Base-by-base conservation (phyloP, 2,113 vertebrate genomes). In the Oreotragus oreotragus region DNA sequence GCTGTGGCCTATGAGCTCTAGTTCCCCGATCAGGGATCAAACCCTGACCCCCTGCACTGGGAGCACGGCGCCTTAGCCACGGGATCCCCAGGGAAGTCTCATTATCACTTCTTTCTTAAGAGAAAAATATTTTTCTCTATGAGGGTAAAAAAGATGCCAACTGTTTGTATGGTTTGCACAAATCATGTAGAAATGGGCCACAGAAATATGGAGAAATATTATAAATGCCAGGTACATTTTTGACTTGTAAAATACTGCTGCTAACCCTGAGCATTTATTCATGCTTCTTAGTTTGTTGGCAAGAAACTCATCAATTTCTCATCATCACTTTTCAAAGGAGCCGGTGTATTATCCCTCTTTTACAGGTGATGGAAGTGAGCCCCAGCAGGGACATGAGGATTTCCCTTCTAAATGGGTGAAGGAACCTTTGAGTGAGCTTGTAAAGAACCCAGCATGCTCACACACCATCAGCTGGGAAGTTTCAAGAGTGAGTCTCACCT, bases 81-180 rank as follows among this genome's bases (percentile, higher is more conserved):
- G 13, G 39, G 12, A 27, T 39, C 23, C 21, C 70, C 70, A 76
- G 23, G 39, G 70, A 43, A 76, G 39, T 19, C 70, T 70, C 66
- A 70, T 70, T 17, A 39, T 17, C 84, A 84, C 43, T 95, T 96
- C 30, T 88, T 10, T 89, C 92, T 96, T 94, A 51, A 79, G 64
- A 92, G 60, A 89, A 96, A 51, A 51, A 96, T 81, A 76, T 81
- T 64, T 94, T 70, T 90, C 23, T 91, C 45, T 33, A 62, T 49
- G 19, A 14, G 51, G 47, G 45, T 51, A 60, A 86, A 79, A 66
- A 57, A 55, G 2, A 4, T 4, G 47, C 57, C 70, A 79, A 66
- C 27, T 36, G 36, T 93, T 88, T 12, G 14, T 36, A 92, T 76
- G 66, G 14, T 88, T 97, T 90, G 45, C 43, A 73, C 15, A 91